Evolutionary conservation across 2,113 vertebrate species (phyloP), one percentile per base, ranked within the genome.

Genomic region (Apeltes quadracus): DNA sequence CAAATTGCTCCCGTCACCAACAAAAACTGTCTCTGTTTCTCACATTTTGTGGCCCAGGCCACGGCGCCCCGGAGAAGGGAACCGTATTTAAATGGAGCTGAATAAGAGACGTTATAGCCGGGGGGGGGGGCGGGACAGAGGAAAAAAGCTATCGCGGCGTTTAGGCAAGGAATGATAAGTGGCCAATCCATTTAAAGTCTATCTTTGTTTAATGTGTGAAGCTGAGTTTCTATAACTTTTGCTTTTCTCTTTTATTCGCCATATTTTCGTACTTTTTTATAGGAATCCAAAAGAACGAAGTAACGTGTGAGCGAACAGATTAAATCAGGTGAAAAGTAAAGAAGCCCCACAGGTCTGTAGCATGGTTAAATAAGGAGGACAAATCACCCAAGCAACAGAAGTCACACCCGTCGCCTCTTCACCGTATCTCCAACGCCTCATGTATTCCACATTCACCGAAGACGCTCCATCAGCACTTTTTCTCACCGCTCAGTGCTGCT

Each of bases 1-100:
- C 90, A 82, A 86, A 84, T 74, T 84, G 76, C 84, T 81, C 72
- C 18, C 4, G 10, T 79, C 70, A 55, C 68, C 46, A 61, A 89
- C 89, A 92, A 78, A 85, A 86, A 69, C 70, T 69, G 66, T 83
- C 79, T 89, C 69, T 81, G 87, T 87, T 76, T 75, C 78, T 83
- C 32, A 62, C 65, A 58, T 72, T 76, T 66, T 79, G 71, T 43
- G 62, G 72, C 64, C 64, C 38, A 7, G 56, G 73, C 55, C 57
- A 1, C 18, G 25, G 57, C 63, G 20, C 39, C 29, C 8, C 56
- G 58, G 54, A 71, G 57, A 81, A 84, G 23, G 54, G 23, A 2
- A 20, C n/a, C 77, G 62, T 83, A n/a, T 89, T 74, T 54, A 75
- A 72, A 82, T 13, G 18, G 23, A 69, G 57, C 39, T 81, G 72